phyloP scores from a whole-genome alignment of 2,888 invertebrate genomes.

The Amphipoea oculea region DNA sequence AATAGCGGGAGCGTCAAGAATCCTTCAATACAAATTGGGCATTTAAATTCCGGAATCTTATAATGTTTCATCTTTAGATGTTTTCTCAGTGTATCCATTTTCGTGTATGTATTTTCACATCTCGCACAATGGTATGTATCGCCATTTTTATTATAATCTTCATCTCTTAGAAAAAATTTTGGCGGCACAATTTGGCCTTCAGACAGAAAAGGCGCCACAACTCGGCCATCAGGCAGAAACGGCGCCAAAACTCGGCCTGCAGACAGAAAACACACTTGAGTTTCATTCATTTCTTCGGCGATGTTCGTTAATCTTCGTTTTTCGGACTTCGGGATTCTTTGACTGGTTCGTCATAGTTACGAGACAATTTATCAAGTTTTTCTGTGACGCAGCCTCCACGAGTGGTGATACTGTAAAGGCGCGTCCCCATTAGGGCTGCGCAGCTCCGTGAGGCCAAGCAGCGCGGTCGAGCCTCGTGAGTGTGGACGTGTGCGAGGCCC shows the following conservation, averaged over 20 bases:
- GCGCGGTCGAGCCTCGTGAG: no score
- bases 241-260: constrained; percentile 62
- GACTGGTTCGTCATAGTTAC: background rate
- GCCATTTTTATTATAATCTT: constrained; percentile 75
- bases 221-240: no score
- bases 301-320: background rate
- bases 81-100: constrained; percentile 67
- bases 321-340: constrained; percentile 12
- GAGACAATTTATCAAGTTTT: background rate
- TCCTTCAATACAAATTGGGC: constrained; percentile 73
- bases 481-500: no score
- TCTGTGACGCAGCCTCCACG: background rate
- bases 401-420: no score
- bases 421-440: no score
- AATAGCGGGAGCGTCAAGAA: constrained; percentile 76
- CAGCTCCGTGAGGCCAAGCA: no score
- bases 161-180: constrained; percentile 72
- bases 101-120: constrained; percentile 76
- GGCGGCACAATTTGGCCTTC: constrained; percentile 67
- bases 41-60: constrained; percentile 72
- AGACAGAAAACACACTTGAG: constrained; percentile 74
- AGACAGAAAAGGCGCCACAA: constrained; percentile 17
- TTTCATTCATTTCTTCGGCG: constrained; percentile 25
- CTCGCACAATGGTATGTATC: constrained; percentile 70
- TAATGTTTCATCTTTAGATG: constrained; percentile 80